Conservation (phyloP, 1,140 invertebrate species). For the Pristionchus pacificus region DNA sequence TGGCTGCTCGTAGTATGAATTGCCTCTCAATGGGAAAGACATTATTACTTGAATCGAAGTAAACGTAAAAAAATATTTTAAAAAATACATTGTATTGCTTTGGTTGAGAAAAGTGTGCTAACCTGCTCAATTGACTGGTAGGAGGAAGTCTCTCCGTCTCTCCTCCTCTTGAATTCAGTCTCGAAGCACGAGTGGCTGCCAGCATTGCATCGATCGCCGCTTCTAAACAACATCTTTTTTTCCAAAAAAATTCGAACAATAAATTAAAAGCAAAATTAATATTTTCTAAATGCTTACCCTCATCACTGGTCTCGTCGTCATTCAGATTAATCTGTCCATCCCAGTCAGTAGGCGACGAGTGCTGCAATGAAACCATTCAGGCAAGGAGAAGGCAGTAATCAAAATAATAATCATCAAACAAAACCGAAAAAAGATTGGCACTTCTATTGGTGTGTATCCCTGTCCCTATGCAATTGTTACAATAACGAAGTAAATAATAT, state of each 20-base stretch:
- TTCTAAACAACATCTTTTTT: background rate
- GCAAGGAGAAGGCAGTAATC: too few species aligned
- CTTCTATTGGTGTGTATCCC: too few species aligned
- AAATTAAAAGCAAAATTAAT: background rate
- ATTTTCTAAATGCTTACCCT: background rate
- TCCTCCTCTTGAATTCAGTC: background rate
- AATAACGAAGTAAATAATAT: too few species aligned
- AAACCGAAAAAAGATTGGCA: too few species aligned
- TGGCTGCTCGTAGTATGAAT: background rate
- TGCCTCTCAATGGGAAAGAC: background rate
- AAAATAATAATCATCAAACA: background rate
- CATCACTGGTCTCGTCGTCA: slow-evolving; percentile 11
- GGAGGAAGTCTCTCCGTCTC: slow-evolving; percentile 13
- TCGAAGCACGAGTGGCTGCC: slow-evolving; percentile 3
- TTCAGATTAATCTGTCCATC: slow-evolving; percentile 18
- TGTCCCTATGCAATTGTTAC: too few species aligned
- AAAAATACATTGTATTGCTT: too few species aligned
- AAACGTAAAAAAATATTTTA: background rate
- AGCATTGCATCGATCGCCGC: slow-evolving; percentile 21
- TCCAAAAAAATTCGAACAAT: background rate
- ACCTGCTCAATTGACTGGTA: slow-evolving; percentile 1
- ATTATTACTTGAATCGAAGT: background rate
- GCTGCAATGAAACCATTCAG: background rate
- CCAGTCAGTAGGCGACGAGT: slow-evolving; percentile 8
- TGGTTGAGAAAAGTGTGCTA: too few species aligned